Base-by-base conservation (phyloP, 2,113 vertebrate species). In the Paracanthobrama guichenoti region DNA sequence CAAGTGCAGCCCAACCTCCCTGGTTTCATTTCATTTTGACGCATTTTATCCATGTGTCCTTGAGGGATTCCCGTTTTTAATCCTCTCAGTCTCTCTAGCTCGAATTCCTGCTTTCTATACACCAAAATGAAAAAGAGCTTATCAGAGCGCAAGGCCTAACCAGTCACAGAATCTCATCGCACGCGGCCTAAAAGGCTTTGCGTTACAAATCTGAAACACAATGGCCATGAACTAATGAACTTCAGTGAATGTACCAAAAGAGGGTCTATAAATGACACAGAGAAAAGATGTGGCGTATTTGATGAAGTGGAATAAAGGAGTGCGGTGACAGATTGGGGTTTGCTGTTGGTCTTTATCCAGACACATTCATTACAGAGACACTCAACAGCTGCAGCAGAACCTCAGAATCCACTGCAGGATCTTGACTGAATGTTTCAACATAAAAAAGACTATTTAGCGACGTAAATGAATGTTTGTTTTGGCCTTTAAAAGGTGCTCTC, bases 301-400 rank as follows among this genome's bases (percentile, higher is more conserved):
- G 57, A 84, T 81, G 67, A 77, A 62, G 59, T 53, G 67, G n/a
- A 46, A 74, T 57, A 73, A 79, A 83, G 60, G 35, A 64, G 67
- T 22, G 42, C 1, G 78, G 82, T 73, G 86, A 89, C 93, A 93
- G 91, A 93, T 92, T 90, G 91, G 86, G 84, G 85, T 81, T n/a
- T 86, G 73, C 57, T 81, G 59, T 20, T 77, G 76, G 79, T 89
- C 75, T 39, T 82, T 88, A 85, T 86, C 88, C 87, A 90, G 91
- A 86, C 86, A 87, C 85, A 85, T 90, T 91, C 86, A 90, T 93
- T 92, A 92, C 83, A 84, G 91, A 90, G 44, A 90, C 90, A 89
- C 81, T 87, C 87, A 91, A 90, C 91, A 93, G 90, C 92, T 92
- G 91, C 85, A 90, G 75, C 48, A 62, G 26, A 60, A 44, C 50